These are phyloP conservation scores for Danio albolineatus DNA, from an alignment of 2,797 vertebrate genomes.

Conservation along the genomic window DNA sequence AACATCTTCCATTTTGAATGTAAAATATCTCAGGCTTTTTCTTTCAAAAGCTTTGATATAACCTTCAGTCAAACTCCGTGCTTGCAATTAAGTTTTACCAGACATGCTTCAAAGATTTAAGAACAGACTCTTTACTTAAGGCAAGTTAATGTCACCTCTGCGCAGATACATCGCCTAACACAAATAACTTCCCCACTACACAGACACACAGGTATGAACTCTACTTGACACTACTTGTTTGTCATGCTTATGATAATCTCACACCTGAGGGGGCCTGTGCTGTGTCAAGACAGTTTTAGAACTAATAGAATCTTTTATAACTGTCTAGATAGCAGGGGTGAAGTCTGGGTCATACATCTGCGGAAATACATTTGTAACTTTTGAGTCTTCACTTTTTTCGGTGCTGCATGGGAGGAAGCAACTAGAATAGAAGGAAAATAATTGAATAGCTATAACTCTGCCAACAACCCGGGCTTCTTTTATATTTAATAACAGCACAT, in stretches of 20 bases:
- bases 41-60: slow-evolving; percentile 12
- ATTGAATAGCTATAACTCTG: neutral
- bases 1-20: neutral
- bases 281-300: slow-evolving; percentile 18
- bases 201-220: slow-evolving; percentile 29
- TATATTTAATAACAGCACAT: neutral
- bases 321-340: slow-evolving; percentile 27
- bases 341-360: slow-evolving; percentile 36
- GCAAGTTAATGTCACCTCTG: slow-evolving; percentile 15
- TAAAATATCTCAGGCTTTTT: neutral
- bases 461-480: neutral
- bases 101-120: slow-evolving; percentile 16
- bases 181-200: slow-evolving; percentile 12
- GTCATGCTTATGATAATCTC: slow-evolving; percentile 38
- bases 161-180: neutral
- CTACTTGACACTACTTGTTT: slow-evolving; percentile 37
- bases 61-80: slow-evolving; percentile 8
- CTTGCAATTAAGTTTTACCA: slow-evolving; percentile 22
- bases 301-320: slow-evolving; percentile 6
- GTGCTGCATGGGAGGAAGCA: neutral
- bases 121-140: neutral
- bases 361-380: slow-evolving; percentile 9
- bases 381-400: neutral
- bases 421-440: neutral
- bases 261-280: slow-evolving; percentile 15